Evolutionary conservation across 2,888 invertebrate species (phyloP).

Genomic region (Callyntrura sp.): DNA sequence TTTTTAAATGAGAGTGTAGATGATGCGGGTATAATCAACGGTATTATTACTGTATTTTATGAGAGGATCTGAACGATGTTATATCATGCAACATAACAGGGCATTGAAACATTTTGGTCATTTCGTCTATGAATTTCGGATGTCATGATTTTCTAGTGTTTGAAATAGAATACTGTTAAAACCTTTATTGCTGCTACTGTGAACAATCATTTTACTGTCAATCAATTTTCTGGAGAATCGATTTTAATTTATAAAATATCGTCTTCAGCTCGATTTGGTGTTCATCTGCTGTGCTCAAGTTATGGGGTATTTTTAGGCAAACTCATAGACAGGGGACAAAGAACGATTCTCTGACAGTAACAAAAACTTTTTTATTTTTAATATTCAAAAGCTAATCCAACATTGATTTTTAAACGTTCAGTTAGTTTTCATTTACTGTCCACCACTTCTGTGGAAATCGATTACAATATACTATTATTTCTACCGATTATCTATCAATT

Average conservation of each 20-base stretch:
- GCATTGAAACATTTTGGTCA: slow-evolving; percentile 40
- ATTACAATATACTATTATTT: slow-evolving; percentile 1
- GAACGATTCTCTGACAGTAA: slow-evolving; percentile 6
- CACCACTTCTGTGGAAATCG: too few species aligned
- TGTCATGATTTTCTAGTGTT: background rate
- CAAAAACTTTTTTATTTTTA: slow-evolving; percentile 28
- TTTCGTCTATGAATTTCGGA: slow-evolving; percentile 26
- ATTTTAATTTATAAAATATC: background rate
- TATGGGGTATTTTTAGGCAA: slow-evolving; percentile 20
- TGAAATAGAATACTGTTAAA: slow-evolving; percentile 21
- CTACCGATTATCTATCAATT: background rate
- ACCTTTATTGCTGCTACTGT: background rate
- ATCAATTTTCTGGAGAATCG: slow-evolving; percentile 20
- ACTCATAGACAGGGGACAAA: background rate
- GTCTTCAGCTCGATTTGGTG: slow-evolving; percentile 17
- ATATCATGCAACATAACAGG: slow-evolving; percentile 53
- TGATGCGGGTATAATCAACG: slow-evolving; percentile 61
- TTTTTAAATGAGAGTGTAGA: slow-evolving; percentile 51
- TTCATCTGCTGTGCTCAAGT: slow-evolving; percentile 52
- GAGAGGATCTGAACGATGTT: slow-evolving; percentile 39
- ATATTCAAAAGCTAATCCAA: background rate
- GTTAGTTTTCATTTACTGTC: slow-evolving; percentile 18
- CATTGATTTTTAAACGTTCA: slow-evolving; percentile 30
- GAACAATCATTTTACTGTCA: slow-evolving; percentile 45
- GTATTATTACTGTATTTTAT: slow-evolving; percentile 43